Base-by-base conservation (phyloP, 2,113 vertebrate species). In the Gambusia affinis region DNA sequence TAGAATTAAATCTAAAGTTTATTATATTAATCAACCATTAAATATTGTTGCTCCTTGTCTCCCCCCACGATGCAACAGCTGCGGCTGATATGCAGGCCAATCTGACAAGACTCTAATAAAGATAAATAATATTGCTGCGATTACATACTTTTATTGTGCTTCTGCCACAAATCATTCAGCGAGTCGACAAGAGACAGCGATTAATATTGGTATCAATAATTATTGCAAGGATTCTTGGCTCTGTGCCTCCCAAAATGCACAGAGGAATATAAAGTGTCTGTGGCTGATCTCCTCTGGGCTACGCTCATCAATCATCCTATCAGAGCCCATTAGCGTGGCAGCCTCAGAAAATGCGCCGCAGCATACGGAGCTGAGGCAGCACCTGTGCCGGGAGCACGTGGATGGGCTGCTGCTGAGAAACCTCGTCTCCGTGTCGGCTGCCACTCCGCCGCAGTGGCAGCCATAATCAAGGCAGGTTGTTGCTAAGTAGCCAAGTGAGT, bases 41-140 rank as follows among this genome's bases (percentile, higher is more conserved):
- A 71, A 89, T 80, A 54, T 67, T 62, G 73, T 73, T 72, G 64
- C 22, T 71, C 51, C 47, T 6, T 22, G 67, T 67, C 64, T 79
- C 65, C 70, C 60, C 35, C 76, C 51, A 61, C 42, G 67, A 69
- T 51, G 72, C 67, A 17, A 84, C 89, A 87, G 90, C 85, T 92
- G 86, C 70, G 87, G 89, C 86, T 90, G 89, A 92, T 86, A 92
- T 89, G 91, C 90, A 90, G 81, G 72, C 91, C 92, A 90, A 86
- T 88, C 85, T 93, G 93, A 94, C 93, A 93, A 88, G 92, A 93
- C 92, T 83, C 90, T 93, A 93, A 95, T 94, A 95, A 94, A 93
- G 94, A 94, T 94, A 92, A 93, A 94, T 94, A 94, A 93, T 92
- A 93, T 86, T 80, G 86, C 90, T 61, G 75, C 89, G 90, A 93